phyloP scores from a whole-genome alignment of 2,797 vertebrate genomes.

The Bovichtus variegatus region DNA sequence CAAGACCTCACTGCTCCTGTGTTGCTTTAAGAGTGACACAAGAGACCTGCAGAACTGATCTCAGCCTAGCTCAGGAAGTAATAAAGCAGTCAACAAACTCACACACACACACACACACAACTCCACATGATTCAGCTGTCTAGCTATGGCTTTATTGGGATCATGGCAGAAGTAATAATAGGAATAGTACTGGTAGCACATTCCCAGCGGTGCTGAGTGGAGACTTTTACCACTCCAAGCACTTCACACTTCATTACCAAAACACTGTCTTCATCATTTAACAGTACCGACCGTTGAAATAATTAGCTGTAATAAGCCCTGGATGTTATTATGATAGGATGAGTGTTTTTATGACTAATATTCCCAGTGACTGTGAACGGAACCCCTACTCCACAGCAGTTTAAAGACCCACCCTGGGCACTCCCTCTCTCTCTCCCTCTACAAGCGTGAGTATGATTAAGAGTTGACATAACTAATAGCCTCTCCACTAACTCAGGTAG shows the following conservation, averaged over 20 bases:
- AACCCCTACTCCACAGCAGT: conserved; percentile 63
- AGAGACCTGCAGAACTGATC: conserved; percentile 54
- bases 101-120: conserved; percentile 30
- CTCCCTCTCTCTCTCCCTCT: conserved; percentile 25
- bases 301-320: conserved; percentile 79
- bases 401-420: conserved; percentile 48
- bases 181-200: conserved; percentile 37
- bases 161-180: conserved; percentile 63
- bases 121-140: conserved; percentile 52
- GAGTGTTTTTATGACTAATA: conserved; percentile 79
- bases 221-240: conserved; percentile 62
- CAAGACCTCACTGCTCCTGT: conserved; percentile 46
- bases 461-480: conserved; percentile 83
- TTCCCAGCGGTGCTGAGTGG: conserved; percentile 62
- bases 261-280: conserved; percentile 72
- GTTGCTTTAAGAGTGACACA: conserved; percentile 63
- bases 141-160: conserved; percentile 60
- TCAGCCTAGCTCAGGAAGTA: conserved; percentile 61
- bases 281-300: conserved; percentile 62
- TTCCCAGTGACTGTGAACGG: conserved; percentile 65
- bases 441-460: conserved; percentile 65
- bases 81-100: conserved; percentile 67
- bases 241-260: conserved; percentile 77
- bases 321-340: conserved; percentile 76
- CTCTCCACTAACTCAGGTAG: conserved; percentile 64